These are phyloP conservation scores for Danionella dracula DNA, from an alignment of 2,797 vertebrate species.

Conservation along the genomic window DNA sequence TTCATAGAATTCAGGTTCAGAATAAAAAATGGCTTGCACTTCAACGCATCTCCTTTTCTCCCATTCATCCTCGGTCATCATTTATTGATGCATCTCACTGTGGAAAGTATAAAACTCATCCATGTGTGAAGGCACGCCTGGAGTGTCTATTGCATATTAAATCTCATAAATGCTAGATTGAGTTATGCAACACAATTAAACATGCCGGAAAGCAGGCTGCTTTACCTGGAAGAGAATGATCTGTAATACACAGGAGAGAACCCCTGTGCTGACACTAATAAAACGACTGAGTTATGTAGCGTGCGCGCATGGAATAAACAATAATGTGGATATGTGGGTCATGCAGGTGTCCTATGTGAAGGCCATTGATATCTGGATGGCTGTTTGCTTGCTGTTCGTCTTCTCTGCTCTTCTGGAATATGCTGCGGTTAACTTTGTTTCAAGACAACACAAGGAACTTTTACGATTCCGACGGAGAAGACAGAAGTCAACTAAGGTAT, in stretches of 20 bases:
- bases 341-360: conserved; percentile 93
- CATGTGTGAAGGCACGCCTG: conserved; percentile 23
- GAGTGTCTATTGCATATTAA: conserved; percentile 56
- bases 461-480: conserved; percentile 79
- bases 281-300: neutral
- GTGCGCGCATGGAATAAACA: neutral
- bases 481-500: conserved; percentile 84
- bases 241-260: neutral
- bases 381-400: conserved; percentile 93
- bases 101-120: conserved; percentile 18
- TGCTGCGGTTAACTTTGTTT: conserved; percentile 95
- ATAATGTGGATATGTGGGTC: conserved; percentile 17
- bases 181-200: conserved; percentile 28
- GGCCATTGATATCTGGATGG: conserved; percentile 99
- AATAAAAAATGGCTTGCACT: no score
- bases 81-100: conserved; percentile 18
- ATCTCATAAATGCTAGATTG: conserved; percentile 26
- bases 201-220: neutral
- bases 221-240: conserved; percentile 13
- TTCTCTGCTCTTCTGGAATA: conserved; percentile 95
- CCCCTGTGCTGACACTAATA: conserved; percentile 12
- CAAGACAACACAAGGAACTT: conserved; percentile 93
- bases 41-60: neutral
- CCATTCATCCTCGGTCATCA: conserved; percentile 16
- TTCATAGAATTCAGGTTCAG: no score